These are phyloP conservation scores for Eleginops maclovinus DNA, from an alignment of 2,113 vertebrate genomes.

Conservation along the genomic window DNA sequence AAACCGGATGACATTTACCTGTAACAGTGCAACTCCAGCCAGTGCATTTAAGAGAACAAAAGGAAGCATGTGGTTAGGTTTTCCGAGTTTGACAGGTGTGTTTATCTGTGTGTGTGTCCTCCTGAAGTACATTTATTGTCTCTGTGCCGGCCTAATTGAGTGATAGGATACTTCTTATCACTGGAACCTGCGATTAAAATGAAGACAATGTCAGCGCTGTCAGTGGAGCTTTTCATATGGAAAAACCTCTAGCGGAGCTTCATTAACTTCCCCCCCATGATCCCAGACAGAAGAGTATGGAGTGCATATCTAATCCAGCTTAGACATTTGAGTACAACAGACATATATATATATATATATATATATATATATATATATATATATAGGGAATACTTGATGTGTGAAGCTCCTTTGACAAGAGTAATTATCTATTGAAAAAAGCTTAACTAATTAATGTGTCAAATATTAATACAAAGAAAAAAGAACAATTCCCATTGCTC, in stretches of 20 bases:
- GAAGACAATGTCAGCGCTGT: constrained; percentile 65
- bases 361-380: constrained; percentile 34
- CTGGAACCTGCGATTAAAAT: constrained; percentile 56
- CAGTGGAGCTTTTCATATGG: constrained; percentile 60
- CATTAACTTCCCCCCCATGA: constrained; percentile 71
- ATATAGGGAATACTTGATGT: constrained; percentile 48
- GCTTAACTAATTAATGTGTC: background rate
- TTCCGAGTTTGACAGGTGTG: background rate
- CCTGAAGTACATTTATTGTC: background rate
- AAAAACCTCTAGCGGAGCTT: constrained; percentile 65
- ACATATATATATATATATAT: constrained; percentile 31
- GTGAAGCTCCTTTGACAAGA: constrained; percentile 8
- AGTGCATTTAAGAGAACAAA: constrained; percentile 27
- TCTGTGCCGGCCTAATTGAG: constrained; percentile 62
- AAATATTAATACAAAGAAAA: background rate
- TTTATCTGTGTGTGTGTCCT: constrained; percentile 12
- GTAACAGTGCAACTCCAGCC: background rate
- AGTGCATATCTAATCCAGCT: constrained; percentile 69
- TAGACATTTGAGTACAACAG: constrained; percentile 41
- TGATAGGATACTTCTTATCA: constrained; percentile 65
- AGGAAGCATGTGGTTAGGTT: background rate
- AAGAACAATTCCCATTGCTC: background rate
- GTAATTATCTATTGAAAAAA: background rate
- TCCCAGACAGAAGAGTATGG: constrained; percentile 69
- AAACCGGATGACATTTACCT: background rate